Conservation (phyloP, 30 jellyfish, hydroid and myxozoan species). For the Cassiopea xamachana region DNA sequence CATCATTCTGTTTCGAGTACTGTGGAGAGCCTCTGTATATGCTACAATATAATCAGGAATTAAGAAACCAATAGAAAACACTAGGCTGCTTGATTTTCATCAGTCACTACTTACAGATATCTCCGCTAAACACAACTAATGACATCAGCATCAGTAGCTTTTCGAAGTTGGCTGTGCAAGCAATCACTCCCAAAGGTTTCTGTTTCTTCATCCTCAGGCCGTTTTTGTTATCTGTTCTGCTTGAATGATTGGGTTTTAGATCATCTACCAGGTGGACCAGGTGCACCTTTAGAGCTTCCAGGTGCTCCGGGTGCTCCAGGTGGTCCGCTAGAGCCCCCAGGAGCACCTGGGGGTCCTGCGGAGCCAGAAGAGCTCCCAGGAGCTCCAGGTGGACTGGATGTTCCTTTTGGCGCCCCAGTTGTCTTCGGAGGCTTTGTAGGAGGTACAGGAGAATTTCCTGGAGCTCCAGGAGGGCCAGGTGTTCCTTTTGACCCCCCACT, state of each 20-base stretch:
- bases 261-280: constrained; percentile 31
- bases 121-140: too few species aligned
- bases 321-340: constrained; percentile 20
- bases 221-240: not conserved
- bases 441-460: constrained; percentile 18
- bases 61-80: too few species aligned
- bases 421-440: not conserved
- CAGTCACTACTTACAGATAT: too few species aligned
- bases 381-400: constrained; percentile 53
- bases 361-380: not conserved
- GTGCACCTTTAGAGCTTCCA: constrained; percentile 32
- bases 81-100: too few species aligned
- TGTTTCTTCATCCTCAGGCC: too few species aligned
- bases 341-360: constrained; percentile 49
- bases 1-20: too few species aligned
- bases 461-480: constrained; percentile 39
- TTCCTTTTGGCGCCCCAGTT: not conserved
- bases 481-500: constrained; percentile 18
- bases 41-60: too few species aligned
- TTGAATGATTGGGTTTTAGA: constrained; percentile 20
- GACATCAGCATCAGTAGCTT: too few species aligned
- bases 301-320: constrained; percentile 52
- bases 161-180: too few species aligned
- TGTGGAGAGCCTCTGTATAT: too few species aligned
- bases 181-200: too few species aligned